Evolutionary conservation across 2,113 vertebrate genomes (phyloP).

Genomic region (Azemiops feae): DNA sequence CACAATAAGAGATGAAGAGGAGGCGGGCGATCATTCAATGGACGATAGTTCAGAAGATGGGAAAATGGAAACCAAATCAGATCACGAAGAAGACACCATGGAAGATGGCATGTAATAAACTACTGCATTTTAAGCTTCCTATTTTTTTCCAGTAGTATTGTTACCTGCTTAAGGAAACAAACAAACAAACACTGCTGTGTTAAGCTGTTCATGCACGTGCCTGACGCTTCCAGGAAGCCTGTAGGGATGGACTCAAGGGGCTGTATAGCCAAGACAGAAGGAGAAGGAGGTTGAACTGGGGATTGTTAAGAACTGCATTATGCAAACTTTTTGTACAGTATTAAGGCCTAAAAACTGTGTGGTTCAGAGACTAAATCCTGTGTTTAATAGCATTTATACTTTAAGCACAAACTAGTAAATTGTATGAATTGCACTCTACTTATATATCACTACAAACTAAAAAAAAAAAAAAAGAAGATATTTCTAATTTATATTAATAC

Average conservation of each 20-base stretch:
- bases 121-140: conserved; percentile 88
- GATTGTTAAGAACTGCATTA: conserved; percentile 98
- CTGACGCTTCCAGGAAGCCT: conserved; percentile 98
- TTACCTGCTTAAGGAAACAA: conserved; percentile 84
- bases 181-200: conserved; percentile 83
- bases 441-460: conserved; percentile 99
- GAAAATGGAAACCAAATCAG: conserved; percentile 99
- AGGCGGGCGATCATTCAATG: conserved; percentile 97
- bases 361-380: conserved; percentile 99
- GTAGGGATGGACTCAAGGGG: conserved; percentile 83
- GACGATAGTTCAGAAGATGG: conserved; percentile 98
- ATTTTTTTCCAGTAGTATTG: conserved; percentile 88
- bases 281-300: conserved; percentile 85
- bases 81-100: conserved; percentile 95
- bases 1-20: conserved; percentile 96
- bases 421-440: conserved; percentile 99
- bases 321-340: conserved; percentile 99
- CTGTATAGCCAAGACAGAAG: conserved; percentile 82
- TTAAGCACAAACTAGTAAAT: conserved; percentile 99
- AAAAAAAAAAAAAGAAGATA: conserved; percentile 91
- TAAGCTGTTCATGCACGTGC: conserved; percentile 98
- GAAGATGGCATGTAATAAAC: conserved; percentile 96
- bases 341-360: conserved; percentile 99
- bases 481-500: conserved; percentile 99
- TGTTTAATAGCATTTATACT: conserved; percentile 99